A percentile compares a stretch with the other conserved stretches of the same genome.
phyloP scores from a whole-genome alignment of 2,888 invertebrate genomes.

The Branchellion lobata region DNA sequence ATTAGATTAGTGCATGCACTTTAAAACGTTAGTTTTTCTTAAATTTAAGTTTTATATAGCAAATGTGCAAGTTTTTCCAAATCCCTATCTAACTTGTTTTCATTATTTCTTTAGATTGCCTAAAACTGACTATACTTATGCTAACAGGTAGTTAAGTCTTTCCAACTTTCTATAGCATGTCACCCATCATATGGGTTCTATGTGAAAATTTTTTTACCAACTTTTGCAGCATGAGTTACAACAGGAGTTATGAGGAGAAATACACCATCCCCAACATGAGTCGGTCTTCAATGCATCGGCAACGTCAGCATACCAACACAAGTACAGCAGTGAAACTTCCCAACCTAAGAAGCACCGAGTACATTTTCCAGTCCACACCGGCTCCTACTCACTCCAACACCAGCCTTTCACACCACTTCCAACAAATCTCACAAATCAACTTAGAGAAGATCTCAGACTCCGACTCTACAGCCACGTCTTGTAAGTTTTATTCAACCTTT shows the following conservation, averaged over 20 bases:
- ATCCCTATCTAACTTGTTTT: too few species aligned
- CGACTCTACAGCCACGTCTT: not conserved
- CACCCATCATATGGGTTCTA: too few species aligned
- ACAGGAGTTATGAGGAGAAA: slow-evolving; percentile 30
- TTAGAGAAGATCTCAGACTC: too few species aligned
- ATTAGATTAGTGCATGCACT: too few species aligned
- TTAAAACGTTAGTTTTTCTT: not conserved
- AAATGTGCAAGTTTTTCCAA: not conserved
- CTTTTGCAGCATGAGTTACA: slow-evolving; percentile 36
- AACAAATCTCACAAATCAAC: too few species aligned
- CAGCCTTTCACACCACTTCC: too few species aligned
- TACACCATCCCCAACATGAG: slow-evolving; percentile 81
- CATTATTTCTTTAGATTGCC: slow-evolving; percentile 38
- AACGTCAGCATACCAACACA: not conserved
- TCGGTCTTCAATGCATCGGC: slow-evolving; percentile 63
- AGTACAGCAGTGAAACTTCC: too few species aligned
- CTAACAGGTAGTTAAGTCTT: slow-evolving; percentile 46
- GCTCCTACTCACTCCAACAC: too few species aligned
- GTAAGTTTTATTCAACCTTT: not conserved
- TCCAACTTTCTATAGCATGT: too few species aligned
- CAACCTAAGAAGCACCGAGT: too few species aligned
- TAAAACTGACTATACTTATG: slow-evolving; percentile 50
- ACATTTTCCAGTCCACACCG: too few species aligned
- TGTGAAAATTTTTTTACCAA: too few species aligned
- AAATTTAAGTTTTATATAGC: not conserved